Conservation (phyloP, 2,888 invertebrate species). For the Clostera curtula region DNA sequence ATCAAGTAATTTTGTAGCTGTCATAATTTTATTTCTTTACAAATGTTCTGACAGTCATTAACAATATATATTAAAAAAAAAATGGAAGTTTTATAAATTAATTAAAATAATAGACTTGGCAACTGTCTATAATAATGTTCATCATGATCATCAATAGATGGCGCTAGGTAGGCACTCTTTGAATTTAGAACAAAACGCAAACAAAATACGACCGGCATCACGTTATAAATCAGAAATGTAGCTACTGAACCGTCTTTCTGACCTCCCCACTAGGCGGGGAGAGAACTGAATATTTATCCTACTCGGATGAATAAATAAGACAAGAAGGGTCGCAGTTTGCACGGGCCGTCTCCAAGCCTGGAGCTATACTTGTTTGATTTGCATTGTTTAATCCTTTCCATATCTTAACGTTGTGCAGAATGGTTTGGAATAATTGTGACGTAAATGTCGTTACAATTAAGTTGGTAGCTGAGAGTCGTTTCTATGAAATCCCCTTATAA, state of each 20-base stretch:
- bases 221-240: slow-evolving; percentile 48
- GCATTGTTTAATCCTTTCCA: slow-evolving; percentile 71
- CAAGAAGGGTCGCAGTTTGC: slow-evolving; percentile 48
- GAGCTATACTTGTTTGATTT: slow-evolving; percentile 65
- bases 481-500: too few relatives aligned
- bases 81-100: too few relatives aligned
- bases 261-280: slow-evolving; percentile 34
- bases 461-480: too few relatives aligned
- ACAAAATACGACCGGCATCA: slow-evolving; percentile 43
- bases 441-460: too few relatives aligned
- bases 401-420: slow-evolving; percentile 46
- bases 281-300: slow-evolving; percentile 65
- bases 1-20: too few relatives aligned
- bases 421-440: slow-evolving; percentile 26
- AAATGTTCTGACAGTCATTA: too few relatives aligned
- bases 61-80: too few relatives aligned
- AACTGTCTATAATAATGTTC: too few relatives aligned
- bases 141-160: too few relatives aligned
- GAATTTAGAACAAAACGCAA: slow-evolving; percentile 49
- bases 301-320: slow-evolving; percentile 72
- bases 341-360: slow-evolving; percentile 53
- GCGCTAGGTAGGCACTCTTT: slow-evolving; percentile 18
- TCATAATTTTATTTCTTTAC: too few relatives aligned
- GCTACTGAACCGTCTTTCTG: slow-evolving; percentile 43
- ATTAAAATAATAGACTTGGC: too few relatives aligned